These are phyloP conservation scores for Lethocerus indicus DNA, from an alignment of 1,140 invertebrate genomes.

Conservation along the genomic window DNA sequence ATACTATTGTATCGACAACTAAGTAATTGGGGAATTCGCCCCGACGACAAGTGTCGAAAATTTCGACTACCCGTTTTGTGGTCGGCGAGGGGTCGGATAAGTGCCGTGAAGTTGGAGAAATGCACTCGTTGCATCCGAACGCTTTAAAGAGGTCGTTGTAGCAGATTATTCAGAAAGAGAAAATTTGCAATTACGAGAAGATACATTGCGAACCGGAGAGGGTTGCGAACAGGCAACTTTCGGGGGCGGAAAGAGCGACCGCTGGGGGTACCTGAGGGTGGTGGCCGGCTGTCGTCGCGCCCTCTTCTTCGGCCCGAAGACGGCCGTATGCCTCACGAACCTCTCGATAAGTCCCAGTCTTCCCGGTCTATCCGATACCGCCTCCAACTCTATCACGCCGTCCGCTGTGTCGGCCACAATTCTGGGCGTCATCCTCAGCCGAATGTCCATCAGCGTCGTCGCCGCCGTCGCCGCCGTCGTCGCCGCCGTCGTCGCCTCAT, in stretches of 20 bases:
- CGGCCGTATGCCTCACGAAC: conserved; percentile 33
- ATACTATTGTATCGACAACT: too few relatives aligned
- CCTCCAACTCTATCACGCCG: conserved; percentile 38
- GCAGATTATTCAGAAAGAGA: neutral
- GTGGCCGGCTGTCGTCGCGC: conserved; percentile 9
- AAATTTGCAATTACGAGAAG: neutral
- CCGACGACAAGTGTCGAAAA: too few relatives aligned
- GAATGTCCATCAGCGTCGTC: neutral
- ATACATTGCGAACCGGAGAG: neutral
- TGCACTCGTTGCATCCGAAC: too few relatives aligned
- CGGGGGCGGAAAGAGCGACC: neutral
- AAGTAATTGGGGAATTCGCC: too few relatives aligned
- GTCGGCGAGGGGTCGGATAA: too few relatives aligned
- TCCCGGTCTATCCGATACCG: conserved; percentile 25
- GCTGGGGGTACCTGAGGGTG: neutral
- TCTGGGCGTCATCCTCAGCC: conserved; percentile 23
- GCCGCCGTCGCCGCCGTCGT: neutral
- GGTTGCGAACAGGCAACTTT: neutral
- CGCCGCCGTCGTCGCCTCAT: neutral
- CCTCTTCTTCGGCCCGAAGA: conserved; percentile 28
- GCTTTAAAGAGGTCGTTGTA: too few relatives aligned
- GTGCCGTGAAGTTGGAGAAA: too few relatives aligned
- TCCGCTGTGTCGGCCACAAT: conserved; percentile 37
- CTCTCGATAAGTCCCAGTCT: conserved; percentile 38
- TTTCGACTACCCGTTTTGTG: too few relatives aligned